Evolutionary conservation across 2,888 invertebrate species (phyloP).

Genomic region (Amiota minor): DNA sequence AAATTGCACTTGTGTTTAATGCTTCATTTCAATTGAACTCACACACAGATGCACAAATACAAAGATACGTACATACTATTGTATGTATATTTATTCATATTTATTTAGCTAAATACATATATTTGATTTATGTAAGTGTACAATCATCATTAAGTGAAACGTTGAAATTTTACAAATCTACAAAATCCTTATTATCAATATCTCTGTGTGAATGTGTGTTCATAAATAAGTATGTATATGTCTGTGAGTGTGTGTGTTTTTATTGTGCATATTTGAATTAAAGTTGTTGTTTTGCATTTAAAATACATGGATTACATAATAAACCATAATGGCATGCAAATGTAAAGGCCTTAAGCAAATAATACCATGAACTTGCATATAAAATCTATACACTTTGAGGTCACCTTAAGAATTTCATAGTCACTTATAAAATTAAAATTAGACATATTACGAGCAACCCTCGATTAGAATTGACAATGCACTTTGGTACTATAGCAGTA

Average conservation of each 20-base stretch:
- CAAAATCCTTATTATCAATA: neutral
- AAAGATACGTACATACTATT: neutral
- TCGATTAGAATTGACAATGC: conserved; percentile 1
- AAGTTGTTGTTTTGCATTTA: conserved; percentile 21
- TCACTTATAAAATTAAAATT: too few species aligned
- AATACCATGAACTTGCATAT: neutral
- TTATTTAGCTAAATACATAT: neutral
- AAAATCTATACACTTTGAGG: too few species aligned
- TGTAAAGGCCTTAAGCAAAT: neutral
- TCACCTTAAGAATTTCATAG: too few species aligned
- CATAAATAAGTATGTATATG: too few species aligned
- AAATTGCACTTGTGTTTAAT: conserved; percentile 57
- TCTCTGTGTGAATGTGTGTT: conserved; percentile 14
- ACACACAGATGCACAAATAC: neutral
- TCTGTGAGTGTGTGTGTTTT: too few species aligned
- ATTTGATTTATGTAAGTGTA: conserved; percentile 9
- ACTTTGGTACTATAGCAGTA: neutral
- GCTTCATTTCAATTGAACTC: conserved; percentile 4
- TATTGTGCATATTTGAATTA: neutral
- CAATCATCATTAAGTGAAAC: conserved; percentile 1
- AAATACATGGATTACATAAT: conserved; percentile 30
- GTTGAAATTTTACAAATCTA: neutral
- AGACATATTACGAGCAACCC: too few species aligned
- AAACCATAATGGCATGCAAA: conserved; percentile 26
- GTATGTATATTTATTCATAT: neutral